Evolutionary conservation across 2,797 vertebrate genomes (phyloP).

Genomic region (Syndactyla subalaris): DNA sequence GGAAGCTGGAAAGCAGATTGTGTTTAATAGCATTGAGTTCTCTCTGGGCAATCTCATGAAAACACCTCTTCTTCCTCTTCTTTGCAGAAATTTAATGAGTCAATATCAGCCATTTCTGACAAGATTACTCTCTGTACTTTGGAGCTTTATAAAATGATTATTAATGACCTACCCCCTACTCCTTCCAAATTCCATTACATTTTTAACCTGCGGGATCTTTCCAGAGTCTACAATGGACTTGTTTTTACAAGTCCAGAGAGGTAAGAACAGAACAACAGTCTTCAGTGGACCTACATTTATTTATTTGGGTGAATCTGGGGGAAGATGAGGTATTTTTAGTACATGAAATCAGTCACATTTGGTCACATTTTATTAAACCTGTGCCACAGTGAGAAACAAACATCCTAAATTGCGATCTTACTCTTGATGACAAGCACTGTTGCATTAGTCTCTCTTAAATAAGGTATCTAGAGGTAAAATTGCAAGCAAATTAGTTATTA

Average conservation of each 20-base stretch:
- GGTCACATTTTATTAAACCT: background rate
- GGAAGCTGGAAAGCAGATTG: background rate
- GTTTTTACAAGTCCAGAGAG: conserved; percentile 86
- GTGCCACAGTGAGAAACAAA: background rate
- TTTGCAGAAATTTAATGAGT: conserved; percentile 84
- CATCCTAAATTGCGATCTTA: background rate
- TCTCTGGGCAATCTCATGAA: background rate
- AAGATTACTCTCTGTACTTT: conserved; percentile 88
- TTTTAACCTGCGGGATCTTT: conserved; percentile 95
- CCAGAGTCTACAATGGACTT: conserved; percentile 90
- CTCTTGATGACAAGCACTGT: background rate
- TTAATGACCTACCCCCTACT: conserved; percentile 90
- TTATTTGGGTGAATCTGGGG: background rate
- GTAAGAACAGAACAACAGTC: conserved; percentile 71
- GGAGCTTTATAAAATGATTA: conserved; percentile 86
- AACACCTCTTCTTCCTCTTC: background rate
- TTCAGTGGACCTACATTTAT: background rate
- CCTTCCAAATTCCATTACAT: conserved; percentile 99
- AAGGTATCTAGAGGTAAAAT: background rate
- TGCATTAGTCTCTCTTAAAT: background rate
- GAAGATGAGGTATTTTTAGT: background rate
- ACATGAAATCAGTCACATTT: background rate
- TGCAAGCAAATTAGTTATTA: background rate
- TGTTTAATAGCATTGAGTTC: background rate
- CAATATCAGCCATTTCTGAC: conserved; percentile 80